A percentile compares a stretch with the other conserved stretches of the same genome.
These are phyloP conservation scores for Epinotia bilunana DNA, from an alignment of 2,888 invertebrate genomes.

Conservation along the genomic window DNA sequence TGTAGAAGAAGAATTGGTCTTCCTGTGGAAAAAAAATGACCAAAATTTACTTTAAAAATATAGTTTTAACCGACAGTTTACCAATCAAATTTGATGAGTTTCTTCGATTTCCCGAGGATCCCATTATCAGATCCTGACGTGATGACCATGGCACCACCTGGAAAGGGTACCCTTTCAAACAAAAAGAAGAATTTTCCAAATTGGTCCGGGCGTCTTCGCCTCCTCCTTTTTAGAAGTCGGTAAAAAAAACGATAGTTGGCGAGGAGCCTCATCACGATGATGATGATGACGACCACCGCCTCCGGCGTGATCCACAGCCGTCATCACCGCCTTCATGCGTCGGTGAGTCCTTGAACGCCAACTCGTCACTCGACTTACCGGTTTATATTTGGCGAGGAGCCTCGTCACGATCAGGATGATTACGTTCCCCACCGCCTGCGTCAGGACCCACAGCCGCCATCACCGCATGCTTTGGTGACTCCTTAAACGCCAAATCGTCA, in stretches of 20 bases:
- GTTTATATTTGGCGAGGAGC: slow-evolving; percentile 84
- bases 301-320: slow-evolving; percentile 93
- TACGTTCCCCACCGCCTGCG: slow-evolving; percentile 90
- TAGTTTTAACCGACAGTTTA: too few relatives aligned
- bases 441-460: slow-evolving; percentile 93
- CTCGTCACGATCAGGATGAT: slow-evolving; percentile 92
- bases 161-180: too few relatives aligned
- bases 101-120: too few relatives aligned
- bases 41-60: too few relatives aligned
- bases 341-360: slow-evolving; percentile 90
- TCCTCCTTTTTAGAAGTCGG: background rate
- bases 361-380: slow-evolving; percentile 88
- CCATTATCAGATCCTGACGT: too few relatives aligned
- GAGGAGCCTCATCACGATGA: slow-evolving; percentile 88
- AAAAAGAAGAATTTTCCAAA: too few relatives aligned
- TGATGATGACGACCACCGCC: slow-evolving; percentile 92
- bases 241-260: slow-evolving; percentile 72
- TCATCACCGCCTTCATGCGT: slow-evolving; percentile 89
- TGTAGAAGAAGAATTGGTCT: slow-evolving; percentile 90
- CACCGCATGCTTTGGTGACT: slow-evolving; percentile 91
- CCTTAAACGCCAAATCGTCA: slow-evolving; percentile 91
- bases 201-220: too few relatives aligned
- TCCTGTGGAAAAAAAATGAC: slow-evolving; percentile 82
- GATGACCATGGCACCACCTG: too few relatives aligned
- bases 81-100: too few relatives aligned